Conservation (phyloP, 2,888 invertebrate genomes). For the Lepidocyrtinus sp. region DNA sequence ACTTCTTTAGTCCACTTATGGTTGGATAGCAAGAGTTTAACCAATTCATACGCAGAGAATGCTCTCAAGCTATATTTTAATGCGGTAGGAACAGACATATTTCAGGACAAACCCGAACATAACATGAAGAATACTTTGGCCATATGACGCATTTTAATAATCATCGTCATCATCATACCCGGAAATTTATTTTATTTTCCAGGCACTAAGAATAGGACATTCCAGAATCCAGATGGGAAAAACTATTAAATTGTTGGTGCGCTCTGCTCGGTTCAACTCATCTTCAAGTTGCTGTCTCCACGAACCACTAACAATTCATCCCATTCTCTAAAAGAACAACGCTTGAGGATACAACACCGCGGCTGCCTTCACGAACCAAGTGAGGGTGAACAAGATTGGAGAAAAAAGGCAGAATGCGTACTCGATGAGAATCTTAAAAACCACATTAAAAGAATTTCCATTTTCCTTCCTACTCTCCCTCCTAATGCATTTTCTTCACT, state of each 20-base stretch:
- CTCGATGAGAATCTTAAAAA: constrained; percentile 44
- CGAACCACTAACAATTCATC: not conserved
- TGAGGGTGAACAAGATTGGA: constrained; percentile 8
- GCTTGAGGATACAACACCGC: not conserved
- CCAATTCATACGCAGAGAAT: no score
- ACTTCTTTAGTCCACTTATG: no score
- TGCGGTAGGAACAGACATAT: no score
- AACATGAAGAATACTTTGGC: no score
- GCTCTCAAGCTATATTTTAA: no score
- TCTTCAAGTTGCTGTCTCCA: not conserved
- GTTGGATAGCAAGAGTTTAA: no score
- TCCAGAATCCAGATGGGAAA: not conserved
- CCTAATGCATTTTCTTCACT: not conserved
- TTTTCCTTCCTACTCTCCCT: constrained; percentile 2
- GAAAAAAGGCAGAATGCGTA: constrained; percentile 17
- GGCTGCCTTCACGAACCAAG: not conserved
- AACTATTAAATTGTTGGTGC: not conserved
- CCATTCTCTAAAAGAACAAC: constrained; percentile 7
- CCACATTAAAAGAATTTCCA: constrained; percentile 53
- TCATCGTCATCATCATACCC: not conserved
- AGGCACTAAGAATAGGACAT: not conserved
- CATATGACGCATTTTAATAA: not conserved
- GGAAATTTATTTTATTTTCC: constrained; percentile 1
- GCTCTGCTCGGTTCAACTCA: not conserved
- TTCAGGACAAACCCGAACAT: no score